Base-by-base conservation (phyloP, 1,140 invertebrate species). In the Apis laboriosa region DNA sequence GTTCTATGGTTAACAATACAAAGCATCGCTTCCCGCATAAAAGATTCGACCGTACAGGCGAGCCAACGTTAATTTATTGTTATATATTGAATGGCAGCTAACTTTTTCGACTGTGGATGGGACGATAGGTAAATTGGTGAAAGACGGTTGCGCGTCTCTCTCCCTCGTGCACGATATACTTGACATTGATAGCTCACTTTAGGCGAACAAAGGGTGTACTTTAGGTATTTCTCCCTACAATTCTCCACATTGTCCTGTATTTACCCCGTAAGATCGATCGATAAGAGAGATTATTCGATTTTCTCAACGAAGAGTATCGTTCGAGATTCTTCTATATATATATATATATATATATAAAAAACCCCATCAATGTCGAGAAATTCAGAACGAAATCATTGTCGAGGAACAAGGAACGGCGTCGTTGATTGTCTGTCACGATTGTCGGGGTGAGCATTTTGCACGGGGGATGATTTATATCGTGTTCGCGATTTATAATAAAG, bases 21-120 rank as follows among this genome's bases (percentile, higher is more conserved):
- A 43, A 43, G 78, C 72, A 86, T 88, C 86, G 87, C 73, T 80
- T 78, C 64, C 56, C 34, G 61, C 28, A 89, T 79, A 89, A 89
- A 89, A 89, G 88, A 89, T 89, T 85, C 79, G 84, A 5, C 56
- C 63, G 64, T 60, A 77, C 80, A 88, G 5, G 66, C 87, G 58
- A 70, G 68, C 56, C 78, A 71, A 56, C 83, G 85, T 89, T 89
- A 89, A 86, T 89, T 89, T 89, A 89, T 89, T 87, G 70, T 89
- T 89, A 64, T 83, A 79, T 43, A 55, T 15, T 84, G 84, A 88
- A 88, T 88, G 84, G 70, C 64, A 72, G 80, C 15, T 68, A 58
- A 77, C 66, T 83, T 61, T 71, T 43, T 24, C 68, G 68, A 70
- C 21, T 55, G 21, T 64, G 73, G 64, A 68, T 68, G 53, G 79